Base-by-base conservation (phyloP, 2,797 vertebrate genomes). In the Rhinogobio ventralis region DNA sequence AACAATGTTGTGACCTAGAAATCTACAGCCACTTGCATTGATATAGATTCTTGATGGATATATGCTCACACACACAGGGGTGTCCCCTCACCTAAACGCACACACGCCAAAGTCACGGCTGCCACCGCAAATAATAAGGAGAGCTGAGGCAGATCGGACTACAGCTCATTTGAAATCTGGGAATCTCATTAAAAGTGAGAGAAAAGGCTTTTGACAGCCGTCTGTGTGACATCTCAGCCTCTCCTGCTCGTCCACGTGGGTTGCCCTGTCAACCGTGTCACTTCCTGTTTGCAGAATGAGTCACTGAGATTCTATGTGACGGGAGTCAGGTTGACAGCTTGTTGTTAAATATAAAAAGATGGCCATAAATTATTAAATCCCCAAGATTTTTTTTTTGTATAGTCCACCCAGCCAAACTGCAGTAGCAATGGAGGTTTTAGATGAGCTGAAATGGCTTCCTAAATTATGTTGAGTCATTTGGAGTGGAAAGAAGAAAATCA, bases 271-370 rank as follows among this genome's bases (percentile, higher is more conserved):
- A 94, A 75, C 75, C 89, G 84, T 94, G 94, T 95, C 95, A 93
- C 91, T 93, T 94, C 88, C 87, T 83, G 92, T 95, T 95, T 93
- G 91, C 88, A 87, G 85, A 90, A 86, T 87, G 89, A 92, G 85
- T 88, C 84, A 86, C 72, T 82, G 88, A 88, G 86, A 91, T 88
- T 89, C 90, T 81, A 79, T 87, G 87, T 87, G 90, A 91, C 28
- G 42, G 84, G 86, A 92, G 90, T 92, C 88, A 66, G 88, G 79
- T 83, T 93, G 94, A 94, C 94, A 94, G 93, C 90, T 91, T 84
- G 88, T 89, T 91, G 90, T 93, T 92, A 90, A 92, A 93, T 94
- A 93, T 94, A 93, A 93, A 93, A 91, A 93, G 90, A 87, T 74
- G 66, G 91, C 87, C 90, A 91, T 92, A 89, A 91, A 92, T 92